phyloP scores from a whole-genome alignment of 2,113 vertebrate genomes.

The Pan troglodytes region NHGRI_mPanTro3-v2.1_pri NC_072404.2:34595001-34595500 shows the following conservation, averaged over 20 bases:
- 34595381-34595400: too few relatives aligned
- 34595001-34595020: constrained; percentile 7
- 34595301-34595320: not conserved
- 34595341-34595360: not conserved
- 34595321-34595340: constrained; percentile 47
- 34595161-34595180: not conserved
- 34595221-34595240: constrained; percentile 24
- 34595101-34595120: constrained; percentile 45
- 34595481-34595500: too few relatives aligned
- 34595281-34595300: not conserved
- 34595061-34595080: constrained; percentile 13
- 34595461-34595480: too few relatives aligned
- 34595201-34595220: constrained; percentile 34
- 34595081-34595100: constrained; percentile 57
- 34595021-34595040: constrained; percentile 46
- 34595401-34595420: too few relatives aligned
- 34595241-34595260: not conserved
- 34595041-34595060: constrained; percentile 59
- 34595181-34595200: constrained; percentile 59
- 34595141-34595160: constrained; percentile 60
- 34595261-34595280: not conserved
- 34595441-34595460: too few relatives aligned
- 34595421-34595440: too few relatives aligned
- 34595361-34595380: not conserved
- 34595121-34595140: constrained; percentile 62